Evolutionary conservation across 2,113 vertebrate species (phyloP).

Genomic region (Channa maculata): DNA sequence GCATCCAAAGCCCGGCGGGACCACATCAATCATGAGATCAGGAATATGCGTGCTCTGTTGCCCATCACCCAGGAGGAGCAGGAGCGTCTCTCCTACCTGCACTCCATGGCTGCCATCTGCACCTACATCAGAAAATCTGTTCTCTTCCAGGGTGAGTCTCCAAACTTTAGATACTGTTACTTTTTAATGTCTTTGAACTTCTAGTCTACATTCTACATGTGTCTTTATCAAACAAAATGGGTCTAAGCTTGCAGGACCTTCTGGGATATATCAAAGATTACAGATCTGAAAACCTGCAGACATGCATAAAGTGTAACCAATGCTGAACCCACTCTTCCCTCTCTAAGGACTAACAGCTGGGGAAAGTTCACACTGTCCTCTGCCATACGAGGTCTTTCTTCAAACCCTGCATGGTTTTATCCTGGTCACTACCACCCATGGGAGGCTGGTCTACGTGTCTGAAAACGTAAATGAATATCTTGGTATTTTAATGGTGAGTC

Average conservation of each 20-base stretch:
- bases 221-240: slow-evolving; percentile 11
- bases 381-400: slow-evolving; percentile 78
- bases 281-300: slow-evolving; percentile 35
- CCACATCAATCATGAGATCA: slow-evolving; percentile 89
- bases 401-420: slow-evolving; percentile 86
- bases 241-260: slow-evolving; percentile 3
- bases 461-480: slow-evolving; percentile 87
- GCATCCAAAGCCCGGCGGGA: slow-evolving; percentile 91
- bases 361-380: slow-evolving; percentile 1
- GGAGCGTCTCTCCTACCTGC: slow-evolving; percentile 89
- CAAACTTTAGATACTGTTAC: not conserved
- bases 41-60: slow-evolving; percentile 84
- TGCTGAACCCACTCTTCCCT: slow-evolving; percentile 21
- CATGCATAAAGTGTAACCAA: slow-evolving; percentile 10
- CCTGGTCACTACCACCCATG: slow-evolving; percentile 75
- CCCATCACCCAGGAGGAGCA: slow-evolving; percentile 82
- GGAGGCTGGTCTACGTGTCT: slow-evolving; percentile 86
- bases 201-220: slow-evolving; percentile 1
- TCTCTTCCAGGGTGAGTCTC: slow-evolving; percentile 72
- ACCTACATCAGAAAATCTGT: slow-evolving; percentile 83
- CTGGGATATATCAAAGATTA: slow-evolving; percentile 13
- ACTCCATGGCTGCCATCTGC: slow-evolving; percentile 89
- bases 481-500: slow-evolving; percentile 86
- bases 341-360: slow-evolving; percentile 54
- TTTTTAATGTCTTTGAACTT: slow-evolving; percentile 16